phyloP scores from a whole-genome alignment of 2,113 vertebrate genomes.

The Thinocorus orbignyianus region DNA sequence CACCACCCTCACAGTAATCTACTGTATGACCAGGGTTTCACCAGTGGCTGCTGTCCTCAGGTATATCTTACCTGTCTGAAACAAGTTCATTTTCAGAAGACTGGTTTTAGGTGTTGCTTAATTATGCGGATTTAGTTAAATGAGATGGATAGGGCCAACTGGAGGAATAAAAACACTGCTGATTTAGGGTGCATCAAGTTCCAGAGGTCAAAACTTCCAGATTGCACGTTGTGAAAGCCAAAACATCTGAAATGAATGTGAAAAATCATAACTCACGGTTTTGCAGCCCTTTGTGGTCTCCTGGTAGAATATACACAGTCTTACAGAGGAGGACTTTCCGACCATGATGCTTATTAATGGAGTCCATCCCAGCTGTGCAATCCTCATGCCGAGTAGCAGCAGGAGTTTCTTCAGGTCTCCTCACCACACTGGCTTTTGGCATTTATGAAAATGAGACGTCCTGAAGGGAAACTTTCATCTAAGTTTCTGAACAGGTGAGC shows the following conservation, averaged over 20 bases:
- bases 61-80: neutral
- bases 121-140: neutral
- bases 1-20: neutral
- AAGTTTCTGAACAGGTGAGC: neutral
- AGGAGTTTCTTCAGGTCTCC: neutral
- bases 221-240: neutral
- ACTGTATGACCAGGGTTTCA: neutral
- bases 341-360: neutral
- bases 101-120: neutral
- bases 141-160: rapidly evolving
- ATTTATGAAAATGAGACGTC: neutral
- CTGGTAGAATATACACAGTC: neutral
- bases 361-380: neutral
- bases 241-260: neutral
- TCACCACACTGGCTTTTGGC: neutral
- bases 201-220: neutral
- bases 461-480: neutral
- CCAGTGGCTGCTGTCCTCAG: neutral
- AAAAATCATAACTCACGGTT: rapidly evolving
- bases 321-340: neutral
- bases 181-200: neutral
- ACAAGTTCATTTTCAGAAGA: neutral
- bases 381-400: neutral
- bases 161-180: neutral
- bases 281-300: neutral